Percentiles rank a stretch among this genome's conserved stretches.
These are phyloP conservation scores for Mechanitis mazaeus DNA, from an alignment of 2,888 invertebrate genomes.

Conservation along the genomic window DNA sequence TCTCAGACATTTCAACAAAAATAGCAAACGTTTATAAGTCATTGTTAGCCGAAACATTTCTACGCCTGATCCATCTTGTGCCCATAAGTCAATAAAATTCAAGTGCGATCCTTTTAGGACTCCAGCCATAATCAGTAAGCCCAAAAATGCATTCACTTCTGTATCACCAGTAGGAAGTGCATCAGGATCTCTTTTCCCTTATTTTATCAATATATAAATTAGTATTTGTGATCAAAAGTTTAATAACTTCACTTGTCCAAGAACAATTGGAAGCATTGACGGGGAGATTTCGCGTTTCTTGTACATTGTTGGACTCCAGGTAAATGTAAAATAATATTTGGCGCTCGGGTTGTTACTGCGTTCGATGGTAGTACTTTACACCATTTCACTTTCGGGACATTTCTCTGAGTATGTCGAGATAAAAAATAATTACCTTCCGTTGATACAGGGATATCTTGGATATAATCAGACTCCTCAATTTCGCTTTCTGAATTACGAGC, in stretches of 20 bases:
- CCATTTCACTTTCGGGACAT: slow-evolving; percentile 20
- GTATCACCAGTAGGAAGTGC: slow-evolving; percentile 20
- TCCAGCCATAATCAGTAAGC: slow-evolving; percentile 23
- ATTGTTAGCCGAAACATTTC: no score
- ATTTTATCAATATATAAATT: slow-evolving; percentile 21
- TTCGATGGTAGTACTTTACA: slow-evolving; percentile 10
- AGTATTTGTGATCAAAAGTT: slow-evolving; percentile 15
- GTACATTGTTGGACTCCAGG: slow-evolving; percentile 13
- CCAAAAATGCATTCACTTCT: slow-evolving; percentile 28
- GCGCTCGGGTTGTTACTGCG: slow-evolving; percentile 10
- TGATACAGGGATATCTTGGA: slow-evolving; percentile 18
- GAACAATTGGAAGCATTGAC: slow-evolving; percentile 15
- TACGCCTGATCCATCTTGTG: slow-evolving; percentile 27
- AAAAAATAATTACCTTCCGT: slow-evolving; percentile 21
- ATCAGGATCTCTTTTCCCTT: slow-evolving; percentile 24
- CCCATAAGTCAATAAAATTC: slow-evolving; percentile 30
- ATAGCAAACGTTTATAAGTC: no score
- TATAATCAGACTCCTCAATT: slow-evolving; percentile 19
- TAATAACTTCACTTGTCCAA: slow-evolving; percentile 14
- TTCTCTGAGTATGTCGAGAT: slow-evolving; percentile 22
- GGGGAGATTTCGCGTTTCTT: slow-evolving; percentile 9
- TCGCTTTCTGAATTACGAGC: slow-evolving; percentile 21
- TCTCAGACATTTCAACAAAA: no score
- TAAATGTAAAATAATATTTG: slow-evolving; percentile 16
- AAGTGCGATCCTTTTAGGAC: no score